Evolutionary conservation across 2,113 vertebrate species (phyloP), one percentile per base, ranked within the genome.

Genomic region (Sardina pilchardus): DNA sequence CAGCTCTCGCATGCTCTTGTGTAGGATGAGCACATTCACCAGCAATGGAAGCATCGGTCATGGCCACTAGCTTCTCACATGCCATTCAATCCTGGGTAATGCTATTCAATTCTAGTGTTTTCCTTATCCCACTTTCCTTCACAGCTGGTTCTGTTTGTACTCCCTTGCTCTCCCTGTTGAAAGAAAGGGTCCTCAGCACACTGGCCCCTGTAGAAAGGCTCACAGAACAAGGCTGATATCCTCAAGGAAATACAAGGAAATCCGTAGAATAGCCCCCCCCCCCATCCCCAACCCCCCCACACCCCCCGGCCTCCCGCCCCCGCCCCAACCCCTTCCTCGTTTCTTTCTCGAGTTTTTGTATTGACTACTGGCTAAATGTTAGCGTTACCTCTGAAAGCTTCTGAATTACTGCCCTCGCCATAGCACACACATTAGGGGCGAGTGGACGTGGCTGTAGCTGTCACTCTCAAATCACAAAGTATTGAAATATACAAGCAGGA

Each of bases 171-270:
- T 78, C 24, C 12, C 50, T 82, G 34, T 39, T 36, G 81, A 85
- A 71, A 43, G 48, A 81, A 17, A 44, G 19, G 30, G 3, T 16
- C 30, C 53, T 56, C n/a, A 84, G 19, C 14, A 63, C 53, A n/a
- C 17, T n/a, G 71, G 71, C 12, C 71, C 71, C 71, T 78, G 26
- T 36, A 36, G 12, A 34, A 78, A 36, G 9, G 26, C 14, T 17
- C 71, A 78, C 30, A 30, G 30, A 78, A 78, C 67, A 78, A 36
- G 30, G 34, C 71, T 36, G 71, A 78, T 78, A 78, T 78, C 34
- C 71, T 78, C 14, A 30, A 78, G 71, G 71, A 78, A 78, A 34
- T 78, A 71, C 26, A 78, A 78, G 71, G 71, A 78, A 78, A 36
- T 78, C 71, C 71, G 34, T 12, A 36, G 30, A 78, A 78, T 78